Percentiles rank a stretch among this genome's conserved stretches.
These are phyloP conservation scores for Notarius lentiginosus DNA, from an alignment of 2,113 vertebrate species.

Conservation along the genomic window DNA sequence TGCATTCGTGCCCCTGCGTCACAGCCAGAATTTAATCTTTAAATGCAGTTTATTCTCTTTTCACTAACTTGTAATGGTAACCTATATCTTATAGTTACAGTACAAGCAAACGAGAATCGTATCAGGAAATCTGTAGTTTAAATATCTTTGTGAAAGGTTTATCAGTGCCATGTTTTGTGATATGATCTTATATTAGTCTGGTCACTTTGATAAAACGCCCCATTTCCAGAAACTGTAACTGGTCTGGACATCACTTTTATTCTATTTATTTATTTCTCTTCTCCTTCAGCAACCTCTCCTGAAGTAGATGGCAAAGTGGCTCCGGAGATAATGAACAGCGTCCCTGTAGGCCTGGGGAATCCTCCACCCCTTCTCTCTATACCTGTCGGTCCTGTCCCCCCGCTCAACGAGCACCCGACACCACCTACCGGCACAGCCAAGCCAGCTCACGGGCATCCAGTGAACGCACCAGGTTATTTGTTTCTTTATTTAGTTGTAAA, in stretches of 20 bases:
- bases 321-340: constrained; percentile 45
- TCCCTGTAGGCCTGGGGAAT: constrained; percentile 62
- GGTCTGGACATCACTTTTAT: not conserved
- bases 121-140: not conserved
- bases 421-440: constrained; percentile 52
- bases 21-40: not conserved
- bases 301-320: constrained; percentile 53
- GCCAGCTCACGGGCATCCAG: constrained; percentile 48
- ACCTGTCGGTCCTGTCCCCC: constrained; percentile 46
- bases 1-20: not conserved
- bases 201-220: not conserved
- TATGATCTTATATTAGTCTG: not conserved
- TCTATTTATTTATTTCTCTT: not conserved
- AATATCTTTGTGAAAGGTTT: not conserved
- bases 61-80: not conserved
- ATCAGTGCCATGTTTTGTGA: not conserved
- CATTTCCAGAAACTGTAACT: not conserved
- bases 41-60: not conserved
- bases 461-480: constrained; percentile 67
- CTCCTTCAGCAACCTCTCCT: constrained; percentile 46
- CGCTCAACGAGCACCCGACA: constrained; percentile 42
- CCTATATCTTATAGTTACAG: not conserved
- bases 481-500: not conserved
- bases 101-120: not conserved
- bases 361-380: constrained; percentile 71